Base-by-base conservation (phyloP, 2,888 invertebrate genomes). In the Amphipyra berbera region DNA sequence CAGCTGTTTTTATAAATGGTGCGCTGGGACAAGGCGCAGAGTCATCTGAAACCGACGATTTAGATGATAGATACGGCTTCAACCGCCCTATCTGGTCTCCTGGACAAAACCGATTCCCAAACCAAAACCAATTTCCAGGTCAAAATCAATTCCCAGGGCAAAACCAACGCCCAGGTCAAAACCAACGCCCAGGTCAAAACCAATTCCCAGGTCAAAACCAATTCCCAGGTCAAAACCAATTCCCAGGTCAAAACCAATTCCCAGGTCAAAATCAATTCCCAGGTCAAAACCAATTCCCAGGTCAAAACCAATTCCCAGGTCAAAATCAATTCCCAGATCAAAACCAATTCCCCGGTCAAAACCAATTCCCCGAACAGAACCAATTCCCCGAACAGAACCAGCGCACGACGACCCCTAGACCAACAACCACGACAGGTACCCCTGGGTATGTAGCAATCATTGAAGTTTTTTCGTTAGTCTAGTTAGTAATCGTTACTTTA, bases 1-100 rank as follows among this genome's bases (percentile, higher is more conserved):
- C 86, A 92, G 92, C 81, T 61, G 48, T 90, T 1, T 49, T 87
- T 27, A 57, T 79, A 47, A 79, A 78, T 37, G 80, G 77, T 41
- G 82, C 80, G 0, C 57, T 85, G 35, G 83, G 84, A 58, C 76
- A 82, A 30, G 86, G 81, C 60, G 83, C 85, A 2, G 89, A 92
- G 64, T 49, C 77, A 3, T 37, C 53, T 27, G 62, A 70, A 14
- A 71, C 78, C 12, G 76, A 76, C 0, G 69, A 81, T 12, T 70
- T 92, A 54, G 92, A 92, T 4, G 91, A 93, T 54, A 88, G 89
- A 65, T 92, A 92, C 30, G 90, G 49, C 12, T 61, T 52, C 21
- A 21, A 3, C 21, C 2, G 21, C 1, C 65, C 53, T 6, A 52
- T 15, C 44, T 50, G 42, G 38, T 61, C 65, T 42, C 63, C 61